Evolutionary conservation across 1,140 invertebrate genomes (phyloP).

Genomic region (Procambarus virginalis): DNA sequence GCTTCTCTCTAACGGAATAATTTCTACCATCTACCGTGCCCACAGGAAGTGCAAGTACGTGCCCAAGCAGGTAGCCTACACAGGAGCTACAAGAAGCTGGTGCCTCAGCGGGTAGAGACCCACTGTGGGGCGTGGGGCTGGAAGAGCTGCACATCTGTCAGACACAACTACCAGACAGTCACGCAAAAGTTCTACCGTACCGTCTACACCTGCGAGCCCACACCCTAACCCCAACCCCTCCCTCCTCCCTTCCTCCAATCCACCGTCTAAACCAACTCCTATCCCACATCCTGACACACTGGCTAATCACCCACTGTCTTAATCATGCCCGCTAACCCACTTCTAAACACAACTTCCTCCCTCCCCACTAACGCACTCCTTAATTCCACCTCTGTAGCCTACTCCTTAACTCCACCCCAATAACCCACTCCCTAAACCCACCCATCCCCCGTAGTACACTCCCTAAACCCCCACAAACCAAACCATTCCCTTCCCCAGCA

Average conservation of each 20-base stretch:
- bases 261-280: too few relatives aligned
- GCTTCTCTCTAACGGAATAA: too few relatives aligned
- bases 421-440: too few relatives aligned
- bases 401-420: not conserved
- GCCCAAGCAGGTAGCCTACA: constrained; percentile 61
- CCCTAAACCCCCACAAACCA: too few relatives aligned
- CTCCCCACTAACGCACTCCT: too few relatives aligned
- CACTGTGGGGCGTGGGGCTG: constrained; percentile 63
- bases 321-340: not conserved
- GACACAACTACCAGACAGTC: constrained; percentile 50
- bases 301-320: not conserved
- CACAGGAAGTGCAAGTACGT: constrained; percentile 58
- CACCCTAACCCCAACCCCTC: not conserved
- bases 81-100: constrained; percentile 56
- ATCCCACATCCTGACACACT: not conserved
- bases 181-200: constrained; percentile 61
- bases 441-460: too few relatives aligned
- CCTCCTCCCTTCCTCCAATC: too few relatives aligned
- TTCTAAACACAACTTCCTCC: not conserved
- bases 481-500: too few relatives aligned
- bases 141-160: constrained; percentile 59
- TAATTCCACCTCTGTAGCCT: not conserved
- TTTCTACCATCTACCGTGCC: too few relatives aligned
- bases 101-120: constrained; percentile 46
- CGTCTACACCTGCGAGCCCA: constrained; percentile 48